Percentiles rank a stretch among this genome's conserved stretches.
phyloP scores from a whole-genome alignment of 2,797 vertebrate species.

The Melanotaenia maccullochi region DNA sequence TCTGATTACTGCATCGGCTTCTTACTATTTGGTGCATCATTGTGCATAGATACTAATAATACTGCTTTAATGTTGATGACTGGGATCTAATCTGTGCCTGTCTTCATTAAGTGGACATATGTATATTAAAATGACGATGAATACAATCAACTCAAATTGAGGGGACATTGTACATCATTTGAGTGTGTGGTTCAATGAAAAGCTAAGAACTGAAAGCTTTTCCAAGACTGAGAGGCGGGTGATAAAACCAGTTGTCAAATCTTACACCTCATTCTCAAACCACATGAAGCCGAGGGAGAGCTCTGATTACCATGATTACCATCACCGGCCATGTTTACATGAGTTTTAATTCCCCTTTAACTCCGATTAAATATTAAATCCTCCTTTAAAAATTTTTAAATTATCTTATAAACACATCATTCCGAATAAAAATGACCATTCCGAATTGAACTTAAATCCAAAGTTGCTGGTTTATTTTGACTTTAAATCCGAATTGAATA shows the following conservation, averaged over 20 bases:
- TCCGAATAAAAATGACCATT: too few species aligned
- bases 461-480: too few species aligned
- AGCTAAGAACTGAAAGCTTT: conserved; percentile 43
- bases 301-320: conserved; percentile 75
- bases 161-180: conserved; percentile 49
- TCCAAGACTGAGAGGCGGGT: conserved; percentile 39
- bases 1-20: conserved; percentile 28
- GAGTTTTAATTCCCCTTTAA: too few species aligned
- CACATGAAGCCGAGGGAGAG: conserved; percentile 59
- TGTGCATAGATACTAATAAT: not conserved
- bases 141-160: conserved; percentile 8
- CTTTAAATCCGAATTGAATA: too few species aligned
- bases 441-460: too few species aligned
- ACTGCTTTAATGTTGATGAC: not conserved
- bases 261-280: conserved; percentile 48
- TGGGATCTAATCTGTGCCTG: conserved; percentile 6
- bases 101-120: not conserved
- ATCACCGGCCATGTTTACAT: conserved; percentile 34
- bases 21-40: conserved; percentile 10
- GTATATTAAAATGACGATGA: conserved; percentile 26
- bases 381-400: too few species aligned
- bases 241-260: conserved; percentile 67
- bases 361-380: too few species aligned
- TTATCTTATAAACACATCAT: too few species aligned
- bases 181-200: conserved; percentile 47